Conservation (phyloP, 2,797 vertebrate genomes). For the Arctocebus calabarensis region DNA sequence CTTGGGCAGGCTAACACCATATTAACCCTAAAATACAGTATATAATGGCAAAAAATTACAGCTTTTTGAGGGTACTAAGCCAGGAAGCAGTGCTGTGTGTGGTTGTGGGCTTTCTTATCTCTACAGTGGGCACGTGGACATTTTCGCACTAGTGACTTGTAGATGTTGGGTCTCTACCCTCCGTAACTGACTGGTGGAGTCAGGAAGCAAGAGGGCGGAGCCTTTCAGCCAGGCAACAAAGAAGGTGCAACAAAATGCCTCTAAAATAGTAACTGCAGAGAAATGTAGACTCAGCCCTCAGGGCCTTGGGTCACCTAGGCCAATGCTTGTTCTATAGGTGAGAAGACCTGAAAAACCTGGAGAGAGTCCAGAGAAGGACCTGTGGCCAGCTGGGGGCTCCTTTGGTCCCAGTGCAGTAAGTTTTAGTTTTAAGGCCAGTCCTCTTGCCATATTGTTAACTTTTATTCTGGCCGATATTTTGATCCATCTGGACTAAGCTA, state of each 20-base stretch:
- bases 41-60: not conserved
- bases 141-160: not conserved
- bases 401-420: not conserved
- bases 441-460: too few species aligned
- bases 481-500: not conserved
- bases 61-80: not conserved
- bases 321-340: too few species aligned
- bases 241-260: too few species aligned
- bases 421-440: not conserved
- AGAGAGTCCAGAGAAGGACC: not conserved
- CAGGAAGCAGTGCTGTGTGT: not conserved
- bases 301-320: not conserved
- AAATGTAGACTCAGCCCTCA: not conserved
- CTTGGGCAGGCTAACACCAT: not conserved
- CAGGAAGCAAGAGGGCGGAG: fast-evolving
- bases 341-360: not conserved
- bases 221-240: fast-evolving
- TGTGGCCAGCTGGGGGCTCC: not conserved
- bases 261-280: too few species aligned
- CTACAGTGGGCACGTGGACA: fast-evolving
- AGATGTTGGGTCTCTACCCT: fast-evolving
- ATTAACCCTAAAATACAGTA: not conserved
- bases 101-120: not conserved
- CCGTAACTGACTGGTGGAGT: not conserved
- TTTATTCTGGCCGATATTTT: not conserved